Base-by-base conservation (phyloP, 2,888 invertebrate species). In the Crossocerus cetratus region DNA sequence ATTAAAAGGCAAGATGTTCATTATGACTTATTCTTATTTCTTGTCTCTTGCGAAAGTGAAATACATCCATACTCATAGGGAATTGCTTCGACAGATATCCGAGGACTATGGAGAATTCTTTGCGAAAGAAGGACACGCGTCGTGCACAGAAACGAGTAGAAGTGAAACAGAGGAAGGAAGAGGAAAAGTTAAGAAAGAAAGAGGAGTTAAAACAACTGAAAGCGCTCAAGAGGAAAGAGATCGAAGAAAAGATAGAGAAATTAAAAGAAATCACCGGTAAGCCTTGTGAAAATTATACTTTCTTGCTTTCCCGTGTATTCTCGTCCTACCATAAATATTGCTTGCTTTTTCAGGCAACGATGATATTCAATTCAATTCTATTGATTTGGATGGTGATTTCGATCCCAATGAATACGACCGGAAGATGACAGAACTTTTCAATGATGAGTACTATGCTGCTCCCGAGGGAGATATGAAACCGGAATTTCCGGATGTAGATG, bases 151-250 rank as follows among this genome's bases (percentile, higher is more conserved):
- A 97, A 86, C 93, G 99, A 53, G 93, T 93, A 2, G 96, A 96
- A 89, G 86, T 93, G 1, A 94, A 94, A 83, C 92, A 94, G 85
- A 92, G 96, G 64, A 97, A 97, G 87, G 93, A 94, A 65, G 92
- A 93, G 63, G 97, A 97, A 86, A 97, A 97, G 87, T 91, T 93
- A 66, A 93, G 93, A 84, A 96, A 96, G 88, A 93, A 94, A 91
- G 95, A 97, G 82, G 98, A 99, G 89, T 91, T 99, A n/a, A 95
- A 95, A 58, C 92, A 96, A 80, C 90, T 98, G 49, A 97, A 97
- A 90, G 95, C 96, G 23, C 90, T 97, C 74, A 98, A 98, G 87
- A 92, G 95, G 68, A 94, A 95, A 87, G 98, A 99, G 91, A 97
- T 99, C 76, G 93, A 96, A 87, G 95, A 96, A 74, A 98, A 97